Percentiles rank a stretch among this genome's conserved stretches.
phyloP scores from a whole-genome alignment of 2,888 invertebrate species.

The Argyresthia albistria region DNA sequence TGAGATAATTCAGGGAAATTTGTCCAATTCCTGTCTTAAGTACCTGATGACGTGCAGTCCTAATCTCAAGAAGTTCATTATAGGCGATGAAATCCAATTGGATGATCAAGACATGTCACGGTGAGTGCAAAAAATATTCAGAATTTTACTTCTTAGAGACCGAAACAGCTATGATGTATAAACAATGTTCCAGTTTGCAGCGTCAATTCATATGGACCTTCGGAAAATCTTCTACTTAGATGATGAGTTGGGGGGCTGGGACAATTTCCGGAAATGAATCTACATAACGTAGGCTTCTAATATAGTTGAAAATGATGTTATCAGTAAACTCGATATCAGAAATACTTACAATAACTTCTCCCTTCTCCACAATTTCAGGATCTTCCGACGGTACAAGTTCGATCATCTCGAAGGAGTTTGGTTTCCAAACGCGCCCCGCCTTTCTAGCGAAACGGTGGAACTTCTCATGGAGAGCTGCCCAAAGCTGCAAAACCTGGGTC shows the following conservation, averaged over 20 bases:
- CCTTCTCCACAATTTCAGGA: constrained; percentile 47
- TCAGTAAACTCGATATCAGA: not conserved
- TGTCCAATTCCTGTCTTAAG: constrained; percentile 70
- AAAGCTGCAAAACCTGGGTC: constrained; percentile 75
- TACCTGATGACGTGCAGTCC: constrained; percentile 74
- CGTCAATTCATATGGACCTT: no score
- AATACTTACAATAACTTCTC: not conserved
- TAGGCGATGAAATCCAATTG: constrained; percentile 76
- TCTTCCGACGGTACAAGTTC: constrained; percentile 77
- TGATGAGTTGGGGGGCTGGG: no score
- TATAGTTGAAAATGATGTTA: not conserved
- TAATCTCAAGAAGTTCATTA: constrained; percentile 73
- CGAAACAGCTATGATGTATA: no score
- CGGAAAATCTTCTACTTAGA: no score
- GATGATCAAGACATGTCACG: constrained; percentile 78
- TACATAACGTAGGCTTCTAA: no score
- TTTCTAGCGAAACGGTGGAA: constrained; percentile 76
- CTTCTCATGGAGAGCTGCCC: constrained; percentile 78
- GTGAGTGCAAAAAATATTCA: constrained; percentile 33
- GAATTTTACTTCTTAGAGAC: no score
- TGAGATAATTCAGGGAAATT: constrained; percentile 77
- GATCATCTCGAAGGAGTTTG: constrained; percentile 76
- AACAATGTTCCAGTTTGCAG: no score
- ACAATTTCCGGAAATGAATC: no score
- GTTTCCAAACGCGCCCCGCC: constrained; percentile 77